Conservation (phyloP, 2,113 vertebrate genomes). For the Hippocampus barbouri region DNA sequence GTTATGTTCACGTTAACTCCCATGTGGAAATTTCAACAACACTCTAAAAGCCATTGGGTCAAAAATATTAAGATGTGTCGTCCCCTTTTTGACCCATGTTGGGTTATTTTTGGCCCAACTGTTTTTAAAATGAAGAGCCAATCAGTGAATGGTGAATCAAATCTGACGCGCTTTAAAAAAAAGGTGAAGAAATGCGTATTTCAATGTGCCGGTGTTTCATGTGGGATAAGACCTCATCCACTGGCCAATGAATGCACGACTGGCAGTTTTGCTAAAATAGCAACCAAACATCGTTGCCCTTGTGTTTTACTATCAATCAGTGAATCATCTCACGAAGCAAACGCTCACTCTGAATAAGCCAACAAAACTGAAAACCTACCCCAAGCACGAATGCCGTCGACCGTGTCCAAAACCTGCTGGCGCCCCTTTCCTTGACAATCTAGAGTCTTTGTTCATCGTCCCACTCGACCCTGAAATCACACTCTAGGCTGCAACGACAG, state of each 20-base stretch:
- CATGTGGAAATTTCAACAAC: background rate
- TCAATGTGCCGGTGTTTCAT: background rate
- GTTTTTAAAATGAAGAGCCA: background rate
- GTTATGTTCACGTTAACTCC: background rate
- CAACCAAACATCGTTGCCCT: background rate
- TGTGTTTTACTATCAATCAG: background rate
- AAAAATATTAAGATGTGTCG: too few species aligned
- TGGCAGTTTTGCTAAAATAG: background rate
- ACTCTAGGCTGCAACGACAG: slow-evolving; percentile 14
- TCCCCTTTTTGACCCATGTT: too few species aligned
- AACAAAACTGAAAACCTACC: slow-evolving; percentile 56
- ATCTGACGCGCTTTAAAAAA: background rate
- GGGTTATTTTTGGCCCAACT: too few species aligned
- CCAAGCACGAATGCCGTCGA: slow-evolving; percentile 70
- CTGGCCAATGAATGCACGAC: background rate
- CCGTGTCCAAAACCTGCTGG: slow-evolving; percentile 51
- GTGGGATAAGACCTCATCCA: background rate
- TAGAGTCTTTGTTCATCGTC: slow-evolving; percentile 65
- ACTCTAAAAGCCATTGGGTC: too few species aligned
- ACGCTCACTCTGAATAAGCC: slow-evolving; percentile 24
- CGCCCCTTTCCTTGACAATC: slow-evolving; percentile 46
- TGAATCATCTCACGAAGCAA: background rate
- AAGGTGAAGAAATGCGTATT: background rate
- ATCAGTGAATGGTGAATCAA: background rate
- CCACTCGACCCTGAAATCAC: slow-evolving; percentile 24